Conservation (phyloP, 2,888 invertebrate species). For the Nematopogon swammerdamellus region DNA sequence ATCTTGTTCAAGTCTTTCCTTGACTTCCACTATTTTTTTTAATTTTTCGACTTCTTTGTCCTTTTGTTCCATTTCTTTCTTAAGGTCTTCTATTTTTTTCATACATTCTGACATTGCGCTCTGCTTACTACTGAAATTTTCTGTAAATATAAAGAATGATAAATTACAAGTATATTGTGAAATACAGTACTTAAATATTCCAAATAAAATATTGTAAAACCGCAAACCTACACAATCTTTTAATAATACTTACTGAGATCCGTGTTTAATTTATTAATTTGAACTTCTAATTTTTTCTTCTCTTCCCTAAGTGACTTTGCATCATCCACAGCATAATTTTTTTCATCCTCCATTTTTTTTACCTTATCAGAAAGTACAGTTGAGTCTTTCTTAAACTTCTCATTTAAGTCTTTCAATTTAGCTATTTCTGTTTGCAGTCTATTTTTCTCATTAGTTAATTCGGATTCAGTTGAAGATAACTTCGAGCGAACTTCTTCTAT, state of each 20-base stretch:
- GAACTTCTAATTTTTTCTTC: conserved; percentile 58
- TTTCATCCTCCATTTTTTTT: conserved; percentile 36
- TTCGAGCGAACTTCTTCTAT: conserved; percentile 54
- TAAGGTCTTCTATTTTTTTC: conserved; percentile 63
- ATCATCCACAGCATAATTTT: conserved; percentile 31
- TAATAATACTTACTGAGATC: conserved; percentile 52
- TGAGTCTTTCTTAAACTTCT: conserved; percentile 43
- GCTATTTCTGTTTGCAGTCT: conserved; percentile 45
- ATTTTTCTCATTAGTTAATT: conserved; percentile 51
- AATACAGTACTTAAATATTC: too few species aligned
- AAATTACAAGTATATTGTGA: not conserved
- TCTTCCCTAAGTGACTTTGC: conserved; percentile 61
- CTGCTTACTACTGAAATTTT: conserved; percentile 51
- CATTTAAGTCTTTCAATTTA: conserved; percentile 50
- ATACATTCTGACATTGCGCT: conserved; percentile 51
- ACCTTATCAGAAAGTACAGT: conserved; percentile 28
- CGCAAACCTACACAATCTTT: too few species aligned
- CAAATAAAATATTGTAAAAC: too few species aligned
- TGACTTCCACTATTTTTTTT: conserved; percentile 54
- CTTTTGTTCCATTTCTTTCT: conserved; percentile 61
- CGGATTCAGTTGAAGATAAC: conserved; percentile 43
- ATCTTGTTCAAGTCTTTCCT: conserved; percentile 48
- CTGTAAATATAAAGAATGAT: conserved; percentile 24
- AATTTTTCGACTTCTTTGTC: conserved; percentile 61
- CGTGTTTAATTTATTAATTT: conserved; percentile 54